Base-by-base conservation (phyloP, 2,888 invertebrate species). In the Scotopteryx bipunctaria region DNA sequence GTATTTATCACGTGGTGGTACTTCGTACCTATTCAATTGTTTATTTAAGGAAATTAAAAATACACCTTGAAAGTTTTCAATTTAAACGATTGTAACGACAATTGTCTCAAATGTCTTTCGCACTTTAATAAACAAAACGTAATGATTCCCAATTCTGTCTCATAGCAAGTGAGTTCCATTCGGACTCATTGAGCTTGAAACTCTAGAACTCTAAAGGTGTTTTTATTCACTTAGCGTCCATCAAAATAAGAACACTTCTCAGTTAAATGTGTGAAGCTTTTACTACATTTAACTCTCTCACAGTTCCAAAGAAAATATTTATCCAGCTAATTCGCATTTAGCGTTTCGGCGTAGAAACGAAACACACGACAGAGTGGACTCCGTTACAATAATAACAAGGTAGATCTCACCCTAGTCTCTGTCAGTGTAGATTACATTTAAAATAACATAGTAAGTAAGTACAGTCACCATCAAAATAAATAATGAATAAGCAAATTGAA, bases 251-350 rank as follows among this genome's bases (percentile, higher is more conserved):
- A 46, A 21, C 21, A 17, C 16, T 41, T 41, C 27, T 44, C 33
- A 50, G 59, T 59, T 56, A 51, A 52, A 47, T 48, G 37, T 38
- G 27, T 48, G 23, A 45, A 44, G 45, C 49, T 64, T 71, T 72
- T 71, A 77, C 71, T 77, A 76, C 38, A 70, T 81, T 81, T 77
- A 83, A 81, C 78, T 76, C 77, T 62, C 71, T 76, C 75, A 63
- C 73, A 65, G 78, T 74, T 83, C 86, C 81, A 86, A 89, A 76
- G 73, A 67, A 82, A 89, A 90, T 89, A 83, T 90, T 90, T 81
- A 69, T 78, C 71, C 81, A 86, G 81, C 88, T 90, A 89, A 90
- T 89, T 89, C 81, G 85, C 85, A 85, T 86, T 82, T 73, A 81
- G 75, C 80, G 71, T 83, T 83, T 83, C 81, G 42, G 55, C 41